These are phyloP conservation scores for Trilocha varians DNA, from an alignment of 2,888 invertebrate genomes.

Conservation along the genomic window DNA sequence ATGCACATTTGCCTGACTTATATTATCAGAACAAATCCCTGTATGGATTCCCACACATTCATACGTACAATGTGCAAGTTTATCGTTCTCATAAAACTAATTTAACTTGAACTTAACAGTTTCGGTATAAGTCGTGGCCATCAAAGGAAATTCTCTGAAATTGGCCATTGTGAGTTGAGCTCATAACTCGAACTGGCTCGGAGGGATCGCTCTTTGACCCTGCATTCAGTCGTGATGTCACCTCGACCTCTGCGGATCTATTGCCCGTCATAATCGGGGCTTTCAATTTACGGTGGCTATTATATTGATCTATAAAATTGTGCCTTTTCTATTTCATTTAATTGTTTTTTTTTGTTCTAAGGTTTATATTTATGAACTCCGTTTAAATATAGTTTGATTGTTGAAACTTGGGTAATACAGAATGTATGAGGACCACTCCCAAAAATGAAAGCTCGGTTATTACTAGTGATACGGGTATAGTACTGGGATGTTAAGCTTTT, in stretches of 20 bases:
- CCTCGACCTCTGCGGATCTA: slow-evolving; percentile 59
- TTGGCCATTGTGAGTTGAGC: slow-evolving; percentile 64
- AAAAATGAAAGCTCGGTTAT: too few species aligned
- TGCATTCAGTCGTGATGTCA: slow-evolving; percentile 59
- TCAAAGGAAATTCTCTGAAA: slow-evolving; percentile 59
- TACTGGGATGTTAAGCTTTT: too few species aligned
- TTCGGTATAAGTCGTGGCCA: slow-evolving; percentile 45
- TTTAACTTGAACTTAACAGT: slow-evolving; percentile 40
- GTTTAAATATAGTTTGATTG: too few species aligned
- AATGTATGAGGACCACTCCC: too few species aligned
- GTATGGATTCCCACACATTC: neutral
- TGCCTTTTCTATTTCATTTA: slow-evolving; percentile 7
- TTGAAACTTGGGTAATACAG: too few species aligned
- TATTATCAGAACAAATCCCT: neutral
- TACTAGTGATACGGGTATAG: too few species aligned
- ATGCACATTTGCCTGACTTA: neutral
- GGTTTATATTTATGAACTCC: too few species aligned
- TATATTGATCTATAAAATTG: slow-evolving; percentile 42
- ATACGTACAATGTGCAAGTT: neutral
- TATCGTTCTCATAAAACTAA: slow-evolving; percentile 17
- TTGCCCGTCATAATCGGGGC: slow-evolving; percentile 66
- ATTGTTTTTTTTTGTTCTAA: neutral
- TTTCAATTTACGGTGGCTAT: slow-evolving; percentile 67
- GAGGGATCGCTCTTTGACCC: slow-evolving; percentile 64
- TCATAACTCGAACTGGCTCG: slow-evolving; percentile 53